phyloP scores from a whole-genome alignment of 2,888 invertebrate genomes.

The Malthinus seriepunctatus region DNA sequence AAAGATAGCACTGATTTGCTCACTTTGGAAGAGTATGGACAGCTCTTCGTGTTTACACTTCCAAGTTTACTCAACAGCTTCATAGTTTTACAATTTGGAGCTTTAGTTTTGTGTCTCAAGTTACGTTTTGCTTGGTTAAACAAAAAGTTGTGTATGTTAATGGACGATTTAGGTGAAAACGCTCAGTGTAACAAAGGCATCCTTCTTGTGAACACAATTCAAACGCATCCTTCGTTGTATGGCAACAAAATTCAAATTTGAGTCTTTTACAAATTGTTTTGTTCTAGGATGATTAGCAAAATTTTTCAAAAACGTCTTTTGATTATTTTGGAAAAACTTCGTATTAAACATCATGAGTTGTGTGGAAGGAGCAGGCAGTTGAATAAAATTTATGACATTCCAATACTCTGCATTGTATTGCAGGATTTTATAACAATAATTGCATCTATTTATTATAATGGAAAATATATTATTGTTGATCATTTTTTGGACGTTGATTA shows the following conservation, averaged over 20 bases:
- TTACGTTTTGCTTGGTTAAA: neutral
- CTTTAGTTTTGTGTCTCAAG: neutral
- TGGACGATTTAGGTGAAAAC: too few species aligned
- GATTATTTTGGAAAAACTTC: conserved; percentile 2
- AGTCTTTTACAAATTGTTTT: neutral
- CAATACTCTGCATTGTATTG: conserved; percentile 3
- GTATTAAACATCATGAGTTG: conserved; percentile 5
- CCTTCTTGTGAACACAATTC: too few species aligned
- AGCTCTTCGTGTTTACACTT: neutral
- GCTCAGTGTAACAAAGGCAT: too few species aligned
- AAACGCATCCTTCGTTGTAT: too few species aligned
- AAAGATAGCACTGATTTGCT: too few species aligned
- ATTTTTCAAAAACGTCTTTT: conserved; percentile 5
- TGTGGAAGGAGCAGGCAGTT: neutral
- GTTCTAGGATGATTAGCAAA: neutral
- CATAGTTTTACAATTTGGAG: neutral
- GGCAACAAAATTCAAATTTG: too few species aligned
- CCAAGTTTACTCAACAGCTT: neutral
- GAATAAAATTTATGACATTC: neutral
- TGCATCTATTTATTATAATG: conserved; percentile 4
- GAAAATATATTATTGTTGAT: conserved; percentile 10
- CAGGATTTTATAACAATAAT: conserved; percentile 12
- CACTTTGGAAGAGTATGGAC: neutral
- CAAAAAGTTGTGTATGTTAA: neutral
- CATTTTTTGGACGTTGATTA: neutral